Base-by-base conservation (phyloP, 2,113 vertebrate species). In the Hassar affinis region DNA sequence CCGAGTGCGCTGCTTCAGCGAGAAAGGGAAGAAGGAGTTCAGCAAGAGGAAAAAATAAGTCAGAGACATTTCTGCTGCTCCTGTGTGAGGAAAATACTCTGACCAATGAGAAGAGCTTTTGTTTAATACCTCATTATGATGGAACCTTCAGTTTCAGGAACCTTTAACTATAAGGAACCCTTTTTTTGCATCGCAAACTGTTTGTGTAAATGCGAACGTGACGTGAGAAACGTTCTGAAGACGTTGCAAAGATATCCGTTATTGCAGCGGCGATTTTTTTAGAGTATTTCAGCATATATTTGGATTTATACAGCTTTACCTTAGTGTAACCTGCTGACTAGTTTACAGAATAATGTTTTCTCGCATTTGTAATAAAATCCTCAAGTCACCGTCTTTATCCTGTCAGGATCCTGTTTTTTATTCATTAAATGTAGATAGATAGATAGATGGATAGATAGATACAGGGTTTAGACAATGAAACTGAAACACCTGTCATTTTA, bases 1-100 rank as follows among this genome's bases (percentile, higher is more conserved):
- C 80, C 90, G 95, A 0, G 94, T 98, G 8, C 95, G 97, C 8
- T 94, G 91, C 90, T 98, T 98, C 0, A 94, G 91, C 0, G 90
- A 87, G 68, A 89, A 91, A 0, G 97, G 97, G 68, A 93, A 96
- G 59, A 96, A 92, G 20, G 98, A 99, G 83, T 99, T 82, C 42
- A 22, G 79, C 6, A 94, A 90, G 88, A 93, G 89, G 33, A 90
- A 83, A 42, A 84, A 79, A 56, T 85, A 68, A 77, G 6, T 6
- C 33, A 12, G 12, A 18, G 38, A 11, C 8, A 14, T 45, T 42
- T 69, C 35, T 12, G 38, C 4, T 71, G 66, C 25, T 69, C 5
- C 5, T 45, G 20, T 11, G 18, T 18, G 4, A 25, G 35, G 15
- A 6, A n/a, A 71, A 71, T 25, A n/a, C 20, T 22, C 38, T 45